phyloP scores from a whole-genome alignment of 23 tunicate species.

The Ascidia mentula region DNA sequence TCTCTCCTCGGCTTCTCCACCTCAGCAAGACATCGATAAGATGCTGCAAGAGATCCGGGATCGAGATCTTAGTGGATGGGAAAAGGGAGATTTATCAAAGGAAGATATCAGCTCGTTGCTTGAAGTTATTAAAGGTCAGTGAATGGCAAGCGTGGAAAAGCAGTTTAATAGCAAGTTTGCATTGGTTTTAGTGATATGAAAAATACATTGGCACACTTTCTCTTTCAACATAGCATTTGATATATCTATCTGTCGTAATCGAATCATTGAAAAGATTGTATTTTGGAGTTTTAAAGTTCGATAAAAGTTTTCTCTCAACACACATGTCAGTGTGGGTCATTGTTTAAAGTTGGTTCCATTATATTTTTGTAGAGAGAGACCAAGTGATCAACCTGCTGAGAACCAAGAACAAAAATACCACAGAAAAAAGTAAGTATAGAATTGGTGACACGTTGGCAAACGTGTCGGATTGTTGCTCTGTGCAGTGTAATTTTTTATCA shows the following conservation, averaged over 20 bases:
- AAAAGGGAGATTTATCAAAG: constrained; percentile 72
- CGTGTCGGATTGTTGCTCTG: too few relatives aligned
- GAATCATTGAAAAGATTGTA: neutral
- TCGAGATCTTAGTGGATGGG: constrained; percentile 44
- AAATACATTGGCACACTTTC: neutral
- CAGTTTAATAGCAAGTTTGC: neutral
- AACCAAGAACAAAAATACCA: neutral
- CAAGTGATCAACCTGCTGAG: constrained; percentile 27
- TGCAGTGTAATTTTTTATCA: too few relatives aligned
- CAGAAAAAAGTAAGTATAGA: too few relatives aligned
- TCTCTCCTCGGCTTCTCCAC: neutral
- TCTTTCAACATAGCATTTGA: neutral
- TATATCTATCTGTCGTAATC: too few relatives aligned
- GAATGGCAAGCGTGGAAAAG: neutral
- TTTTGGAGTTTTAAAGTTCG: neutral
- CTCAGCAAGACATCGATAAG: constrained; percentile 1
- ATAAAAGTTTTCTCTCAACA: neutral
- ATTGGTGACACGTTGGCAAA: too few relatives aligned
- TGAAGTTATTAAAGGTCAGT: constrained; percentile 60
- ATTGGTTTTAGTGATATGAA: neutral
- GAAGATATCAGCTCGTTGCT: constrained; percentile 67
- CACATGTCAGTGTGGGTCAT: too few relatives aligned
- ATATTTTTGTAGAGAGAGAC: constrained; percentile 38
- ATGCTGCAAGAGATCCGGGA: constrained; percentile 35
- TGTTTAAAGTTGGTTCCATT: too few relatives aligned